A percentile compares a stretch with the other conserved stretches of the same genome.
phyloP scores from a whole-genome alignment of 1,140 invertebrate species.

The Gryon sp. region DNA sequence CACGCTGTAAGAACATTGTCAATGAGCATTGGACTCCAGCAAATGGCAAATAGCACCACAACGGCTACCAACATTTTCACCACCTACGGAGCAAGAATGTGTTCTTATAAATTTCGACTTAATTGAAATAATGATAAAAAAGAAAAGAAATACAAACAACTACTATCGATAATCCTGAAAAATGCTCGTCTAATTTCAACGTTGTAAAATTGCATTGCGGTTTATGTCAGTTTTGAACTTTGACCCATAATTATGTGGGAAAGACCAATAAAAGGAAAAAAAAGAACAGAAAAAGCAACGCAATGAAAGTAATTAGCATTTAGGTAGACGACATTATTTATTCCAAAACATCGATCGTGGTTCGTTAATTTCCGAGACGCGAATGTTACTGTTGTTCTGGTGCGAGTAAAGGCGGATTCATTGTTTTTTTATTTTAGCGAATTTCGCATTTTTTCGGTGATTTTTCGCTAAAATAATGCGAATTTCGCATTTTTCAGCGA shows the following conservation, averaged over 20 bases:
- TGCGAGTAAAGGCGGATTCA: too few species aligned
- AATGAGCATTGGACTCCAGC: constrained; percentile 85
- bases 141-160: too few species aligned
- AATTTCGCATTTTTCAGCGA: too few species aligned
- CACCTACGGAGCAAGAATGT: constrained; percentile 78
- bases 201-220: too few species aligned
- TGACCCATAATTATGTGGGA: not conserved
- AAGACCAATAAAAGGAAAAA: constrained; percentile 1
- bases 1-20: constrained; percentile 84
- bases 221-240: constrained; percentile 3
- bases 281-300: not conserved
- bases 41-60: constrained; percentile 84
- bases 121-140: not conserved
- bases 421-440: too few species aligned
- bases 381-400: too few species aligned
- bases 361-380: constrained; percentile 11
- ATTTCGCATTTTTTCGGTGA: too few species aligned
- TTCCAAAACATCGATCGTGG: constrained; percentile 9
- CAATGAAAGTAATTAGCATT: too few species aligned
- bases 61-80: constrained; percentile 87
- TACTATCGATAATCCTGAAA: too few species aligned
- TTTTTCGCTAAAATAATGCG: too few species aligned
- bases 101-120: not conserved
- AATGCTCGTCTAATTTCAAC: too few species aligned
- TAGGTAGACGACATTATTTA: not conserved